These are phyloP conservation scores for Capromys pilorides DNA, from an alignment of 2,797 vertebrate species.

Conservation along the genomic window DNA sequence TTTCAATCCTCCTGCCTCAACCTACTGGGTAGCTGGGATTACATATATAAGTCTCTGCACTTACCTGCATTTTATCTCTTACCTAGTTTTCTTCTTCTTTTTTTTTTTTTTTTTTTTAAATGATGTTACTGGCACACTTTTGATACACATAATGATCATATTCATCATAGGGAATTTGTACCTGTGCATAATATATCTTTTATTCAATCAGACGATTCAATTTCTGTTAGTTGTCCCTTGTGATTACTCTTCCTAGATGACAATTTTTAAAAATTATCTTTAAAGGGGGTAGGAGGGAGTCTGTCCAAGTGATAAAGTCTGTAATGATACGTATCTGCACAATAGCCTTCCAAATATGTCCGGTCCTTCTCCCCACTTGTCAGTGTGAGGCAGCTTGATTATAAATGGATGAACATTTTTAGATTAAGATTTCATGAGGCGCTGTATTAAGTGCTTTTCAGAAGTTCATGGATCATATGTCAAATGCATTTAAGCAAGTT, in stretches of 20 bases:
- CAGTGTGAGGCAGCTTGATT: slow-evolving; percentile 61
- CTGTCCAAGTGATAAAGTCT: neutral
- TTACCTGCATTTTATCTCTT: neutral
- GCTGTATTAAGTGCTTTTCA: slow-evolving; percentile 76
- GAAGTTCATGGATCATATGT: slow-evolving; percentile 74
- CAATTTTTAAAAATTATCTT: neutral
- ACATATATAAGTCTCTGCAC: neutral
- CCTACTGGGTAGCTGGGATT: neutral
- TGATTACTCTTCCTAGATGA: neutral
- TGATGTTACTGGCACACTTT: neutral
- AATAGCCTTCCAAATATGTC: neutral
- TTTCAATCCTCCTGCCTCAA: neutral
- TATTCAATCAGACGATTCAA: neutral
- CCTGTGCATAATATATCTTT: neutral
- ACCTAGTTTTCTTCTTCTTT: neutral
- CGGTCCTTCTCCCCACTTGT: neutral
- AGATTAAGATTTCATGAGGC: slow-evolving; percentile 80
- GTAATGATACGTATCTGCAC: neutral
- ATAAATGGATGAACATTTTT: slow-evolving; percentile 77
- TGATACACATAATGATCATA: neutral
- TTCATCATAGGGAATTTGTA: neutral
- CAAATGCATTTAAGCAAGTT: slow-evolving; percentile 66
- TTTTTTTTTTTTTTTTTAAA: too few relatives aligned
- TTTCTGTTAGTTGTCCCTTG: neutral
- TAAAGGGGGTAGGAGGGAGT: neutral